Base-by-base conservation (phyloP, 1,140 invertebrate genomes). In the Mizuhopecten yessoensis region DNA sequence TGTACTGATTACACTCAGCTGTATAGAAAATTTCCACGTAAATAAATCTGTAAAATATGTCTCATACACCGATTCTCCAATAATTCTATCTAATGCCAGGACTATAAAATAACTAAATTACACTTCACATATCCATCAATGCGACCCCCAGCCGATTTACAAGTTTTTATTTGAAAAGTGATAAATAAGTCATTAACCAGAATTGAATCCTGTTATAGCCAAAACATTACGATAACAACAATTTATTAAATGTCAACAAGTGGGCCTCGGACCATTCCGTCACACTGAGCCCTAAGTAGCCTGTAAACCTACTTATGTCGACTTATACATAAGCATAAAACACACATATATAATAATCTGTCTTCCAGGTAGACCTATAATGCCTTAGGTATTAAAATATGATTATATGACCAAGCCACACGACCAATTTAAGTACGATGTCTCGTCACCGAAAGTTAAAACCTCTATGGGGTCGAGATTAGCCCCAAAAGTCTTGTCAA, bases 271-370 rank as follows among this genome's bases (percentile, higher is more conserved):
- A 75, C 57, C 57, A 75, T 75, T 75, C 57, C 57, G 29, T 75
- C 57, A 9, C 57, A n/a, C 57, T 75, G 57, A 75, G 23, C 57
- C 57, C 11, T 75, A 75, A 75, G 57, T 75, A 75, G 57, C 57
- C n/a, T 3, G 29, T 75, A 75, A 75, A 75, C 2, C 57, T 75
- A 75, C 57, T 75, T 75, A 75, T 9, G 57, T n/a, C 57, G 29
- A 75, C 57, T 75, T 75, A n/a, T 75, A 75, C 5, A 29, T 75
- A 75, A 75, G 57, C 57, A 75, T 29, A 75, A 75, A 75, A 75
- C 57, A 75, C 57, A 75, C 57, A 75, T 75, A 75, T 75, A 75
- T 75, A 29, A 75, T 75, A 75, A 75, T 75, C 23, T 75, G 57
- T 75, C 57, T 75, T 75, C n/a, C 57, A 75, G 57, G 57, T 75